Base-by-base conservation (phyloP, 2,113 vertebrate genomes). In the Sorex fumeus region DNA sequence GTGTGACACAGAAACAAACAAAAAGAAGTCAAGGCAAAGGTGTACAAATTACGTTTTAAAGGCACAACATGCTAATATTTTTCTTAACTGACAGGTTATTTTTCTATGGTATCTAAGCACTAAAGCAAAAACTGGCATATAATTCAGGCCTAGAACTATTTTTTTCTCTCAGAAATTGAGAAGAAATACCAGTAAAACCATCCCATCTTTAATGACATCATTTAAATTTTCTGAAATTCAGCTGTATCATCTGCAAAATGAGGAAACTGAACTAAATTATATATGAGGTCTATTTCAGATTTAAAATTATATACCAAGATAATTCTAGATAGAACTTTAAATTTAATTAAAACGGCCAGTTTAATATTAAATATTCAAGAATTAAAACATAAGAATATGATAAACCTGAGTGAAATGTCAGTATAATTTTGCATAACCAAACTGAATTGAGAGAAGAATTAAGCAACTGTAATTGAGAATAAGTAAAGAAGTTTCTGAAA, bases 221-320 rank as follows among this genome's bases (percentile, higher is more conserved):
- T 1, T 64, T 21, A 60, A 8, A 67, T 36, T n/a, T 77, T 87
- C 60, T 86, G 43, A 95, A 67, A 67, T 9, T 69, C 40, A 62
- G n/a, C 78, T 92, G 82, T 78, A 45, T 62, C 70, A 80, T 87
- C 50, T 77, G 25, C 83, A 47, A 88, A 62, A 89, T 87, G 47
- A 90, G 40, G 9, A 88, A 83, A 79, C 11, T 40, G 64, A 30
- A 45, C 72, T 80, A 84, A 80, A n/a, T 78, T 50, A 76, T 43
- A 69, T 1, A 70, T 53, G 67, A 81, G 21, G 19, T 50, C 43
- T 88, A 70, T 10, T 83, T 87, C 60, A 21, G n/a, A 84, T 81
- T 84, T 88, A 47, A 91, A 93, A 91, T 76, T 81, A 62, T 45
- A 70, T 16, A 69, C 7, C 28, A 87, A 78, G 74, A 47, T 27